Percentiles rank a stretch among this genome's conserved stretches.
phyloP scores from a whole-genome alignment of 1,140 invertebrate genomes.

The Drosophila pectinifera region DNA sequence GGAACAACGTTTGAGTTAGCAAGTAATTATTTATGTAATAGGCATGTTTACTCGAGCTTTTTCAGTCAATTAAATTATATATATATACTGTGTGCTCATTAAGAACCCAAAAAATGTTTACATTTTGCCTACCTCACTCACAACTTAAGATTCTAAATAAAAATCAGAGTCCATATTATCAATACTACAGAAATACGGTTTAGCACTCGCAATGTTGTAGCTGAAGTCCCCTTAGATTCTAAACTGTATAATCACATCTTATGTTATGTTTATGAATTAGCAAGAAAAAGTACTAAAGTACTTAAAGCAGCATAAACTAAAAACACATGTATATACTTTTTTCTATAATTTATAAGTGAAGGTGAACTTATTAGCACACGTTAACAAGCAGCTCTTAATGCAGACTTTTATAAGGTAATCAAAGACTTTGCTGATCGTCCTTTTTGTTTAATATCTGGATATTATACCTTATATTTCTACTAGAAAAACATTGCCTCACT shows the following conservation, averaged over 20 bases:
- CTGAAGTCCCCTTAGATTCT: neutral
- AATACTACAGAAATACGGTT: neutral
- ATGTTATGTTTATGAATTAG: neutral
- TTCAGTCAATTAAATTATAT: too few species aligned
- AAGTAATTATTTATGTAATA: too few species aligned
- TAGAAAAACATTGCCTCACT: too few species aligned
- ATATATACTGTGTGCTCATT: too few species aligned
- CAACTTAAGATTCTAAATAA: neutral
- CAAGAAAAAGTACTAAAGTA: neutral
- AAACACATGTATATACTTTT: too few species aligned
- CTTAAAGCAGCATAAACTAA: neutral
- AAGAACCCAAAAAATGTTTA: too few species aligned
- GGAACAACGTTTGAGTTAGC: too few species aligned
- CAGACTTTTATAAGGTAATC: constrained; percentile 2
- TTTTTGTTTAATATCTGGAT: neutral
- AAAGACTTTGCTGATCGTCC: neutral
- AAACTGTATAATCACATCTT: neutral
- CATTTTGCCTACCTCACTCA: too few species aligned
- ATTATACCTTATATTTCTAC: neutral
- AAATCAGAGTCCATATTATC: neutral
- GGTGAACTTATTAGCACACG: neutral
- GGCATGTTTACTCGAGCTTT: too few species aligned
- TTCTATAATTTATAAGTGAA: neutral
- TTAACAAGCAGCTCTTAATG: neutral
- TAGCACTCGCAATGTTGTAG: too few species aligned